These are phyloP conservation scores for Pseudococcus viburni DNA, from an alignment of 2,888 invertebrate species.

Conservation along the genomic window DNA sequence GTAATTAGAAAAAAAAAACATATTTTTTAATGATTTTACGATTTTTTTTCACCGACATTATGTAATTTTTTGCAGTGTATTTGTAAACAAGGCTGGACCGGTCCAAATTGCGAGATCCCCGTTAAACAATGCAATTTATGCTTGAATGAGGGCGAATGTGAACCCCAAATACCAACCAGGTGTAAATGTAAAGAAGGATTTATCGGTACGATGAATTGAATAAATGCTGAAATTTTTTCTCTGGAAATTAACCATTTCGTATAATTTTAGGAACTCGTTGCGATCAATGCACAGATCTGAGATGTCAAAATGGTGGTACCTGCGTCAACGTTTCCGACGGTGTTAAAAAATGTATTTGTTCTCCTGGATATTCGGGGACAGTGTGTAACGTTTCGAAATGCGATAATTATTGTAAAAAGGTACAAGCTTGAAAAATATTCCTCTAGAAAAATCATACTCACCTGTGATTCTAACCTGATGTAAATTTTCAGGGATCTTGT, in stretches of 20 bases:
- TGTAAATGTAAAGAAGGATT: slow-evolving; percentile 76
- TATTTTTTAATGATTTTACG: background rate
- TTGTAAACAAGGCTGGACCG: slow-evolving; percentile 79
- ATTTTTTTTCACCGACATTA: background rate
- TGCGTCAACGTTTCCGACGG: slow-evolving; percentile 71
- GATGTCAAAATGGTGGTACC: slow-evolving; percentile 77
- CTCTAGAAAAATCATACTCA: no score
- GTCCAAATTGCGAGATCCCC: slow-evolving; percentile 77
- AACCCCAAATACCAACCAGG: slow-evolving; percentile 69
- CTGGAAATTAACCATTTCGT: background rate
- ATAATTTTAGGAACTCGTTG: slow-evolving; percentile 73
- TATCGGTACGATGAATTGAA: slow-evolving; percentile 70
- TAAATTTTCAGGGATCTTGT: slow-evolving; percentile 71
- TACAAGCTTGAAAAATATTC: slow-evolving; percentile 67
- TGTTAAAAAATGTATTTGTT: slow-evolving; percentile 74
- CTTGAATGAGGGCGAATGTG: slow-evolving; percentile 75
- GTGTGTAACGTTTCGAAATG: slow-evolving; percentile 74
- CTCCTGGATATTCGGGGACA: slow-evolving; percentile 74
- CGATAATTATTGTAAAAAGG: slow-evolving; percentile 71
- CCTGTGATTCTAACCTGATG: background rate
- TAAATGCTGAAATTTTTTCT: background rate
- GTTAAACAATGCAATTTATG: slow-evolving; percentile 75
- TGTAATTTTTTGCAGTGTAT: slow-evolving; percentile 73
- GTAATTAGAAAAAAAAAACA: background rate
- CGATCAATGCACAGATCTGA: slow-evolving; percentile 75